A percentile compares a stretch with the other conserved stretches of the same genome.
These are phyloP conservation scores for Scomberomorus guttatus DNA, from an alignment of 2,797 vertebrate genomes.

Conservation along the genomic window DNA sequence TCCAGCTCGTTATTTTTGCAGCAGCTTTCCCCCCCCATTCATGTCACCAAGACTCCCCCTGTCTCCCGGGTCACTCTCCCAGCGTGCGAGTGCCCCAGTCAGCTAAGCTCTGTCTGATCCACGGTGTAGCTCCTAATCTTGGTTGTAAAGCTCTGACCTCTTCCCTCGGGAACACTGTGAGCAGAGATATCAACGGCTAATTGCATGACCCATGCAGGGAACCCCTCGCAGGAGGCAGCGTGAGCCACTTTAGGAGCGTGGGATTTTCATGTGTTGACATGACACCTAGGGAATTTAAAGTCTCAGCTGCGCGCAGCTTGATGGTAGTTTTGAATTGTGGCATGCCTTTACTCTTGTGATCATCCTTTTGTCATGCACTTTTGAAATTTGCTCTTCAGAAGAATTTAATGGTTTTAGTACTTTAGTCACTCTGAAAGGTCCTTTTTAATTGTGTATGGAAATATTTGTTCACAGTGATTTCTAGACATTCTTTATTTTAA, in stretches of 20 bases:
- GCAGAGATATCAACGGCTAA: conserved; percentile 18
- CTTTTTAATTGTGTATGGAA: neutral
- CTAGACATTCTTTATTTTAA: neutral
- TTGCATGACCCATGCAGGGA: neutral
- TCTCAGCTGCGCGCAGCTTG: neutral
- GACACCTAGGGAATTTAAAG: neutral
- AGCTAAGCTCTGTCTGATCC: conserved; percentile 55
- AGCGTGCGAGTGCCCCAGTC: conserved; percentile 29
- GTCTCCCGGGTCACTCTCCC: conserved; percentile 26
- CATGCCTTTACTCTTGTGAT: neutral
- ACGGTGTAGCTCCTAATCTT: conserved; percentile 58
- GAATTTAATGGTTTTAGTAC: neutral
- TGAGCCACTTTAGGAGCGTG: neutral
- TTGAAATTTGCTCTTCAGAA: neutral
- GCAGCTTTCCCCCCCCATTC: neutral
- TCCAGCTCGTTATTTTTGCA: neutral
- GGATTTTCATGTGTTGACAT: neutral
- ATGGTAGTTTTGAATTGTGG: neutral
- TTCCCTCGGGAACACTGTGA: conserved; percentile 16
- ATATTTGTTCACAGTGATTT: neutral
- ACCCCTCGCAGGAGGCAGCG: too few species aligned
- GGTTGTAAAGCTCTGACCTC: conserved; percentile 41
- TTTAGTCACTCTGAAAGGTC: neutral
- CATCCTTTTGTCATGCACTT: neutral
- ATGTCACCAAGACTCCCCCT: neutral